Conservation (phyloP, 2,113 vertebrate species). For the Leucoraja erinaceus region DNA sequence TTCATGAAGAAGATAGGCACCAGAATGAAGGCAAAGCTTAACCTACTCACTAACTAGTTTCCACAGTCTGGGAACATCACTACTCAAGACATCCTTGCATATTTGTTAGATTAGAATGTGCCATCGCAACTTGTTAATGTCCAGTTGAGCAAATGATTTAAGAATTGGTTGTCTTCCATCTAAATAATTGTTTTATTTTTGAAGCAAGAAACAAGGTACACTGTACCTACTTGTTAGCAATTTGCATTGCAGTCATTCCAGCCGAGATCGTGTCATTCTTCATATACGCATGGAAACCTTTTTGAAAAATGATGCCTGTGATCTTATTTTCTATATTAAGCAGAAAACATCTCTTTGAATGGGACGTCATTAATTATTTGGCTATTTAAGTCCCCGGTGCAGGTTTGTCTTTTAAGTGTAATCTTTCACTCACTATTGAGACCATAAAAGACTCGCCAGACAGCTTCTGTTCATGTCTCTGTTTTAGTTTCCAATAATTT, state of each 20-base stretch:
- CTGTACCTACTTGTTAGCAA: neutral
- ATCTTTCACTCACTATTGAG: neutral
- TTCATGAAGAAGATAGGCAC: no score
- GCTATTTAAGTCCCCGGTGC: neutral
- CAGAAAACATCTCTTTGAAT: neutral
- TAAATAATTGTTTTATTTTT: neutral
- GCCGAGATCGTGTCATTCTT: neutral
- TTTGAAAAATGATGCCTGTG: neutral
- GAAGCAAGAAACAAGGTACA: neutral
- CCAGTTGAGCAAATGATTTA: neutral
- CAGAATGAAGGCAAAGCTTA: no score
- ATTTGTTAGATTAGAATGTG: no score
- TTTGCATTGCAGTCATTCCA: neutral
- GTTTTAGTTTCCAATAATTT: neutral
- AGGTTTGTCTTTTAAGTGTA: neutral
- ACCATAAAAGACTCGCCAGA: neutral
- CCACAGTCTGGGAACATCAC: no score
- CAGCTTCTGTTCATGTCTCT: neutral
- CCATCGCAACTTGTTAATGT: no score
- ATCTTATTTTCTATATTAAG: neutral
- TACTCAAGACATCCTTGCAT: no score
- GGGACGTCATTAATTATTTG: no score
- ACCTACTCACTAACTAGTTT: no score
- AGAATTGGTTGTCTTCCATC: neutral
- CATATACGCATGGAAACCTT: neutral